Percentiles rank a stretch among this genome's conserved stretches.
Evolutionary conservation across 2,888 invertebrate genomes (phyloP).

Genomic region (Xestia xanthographa): DNA sequence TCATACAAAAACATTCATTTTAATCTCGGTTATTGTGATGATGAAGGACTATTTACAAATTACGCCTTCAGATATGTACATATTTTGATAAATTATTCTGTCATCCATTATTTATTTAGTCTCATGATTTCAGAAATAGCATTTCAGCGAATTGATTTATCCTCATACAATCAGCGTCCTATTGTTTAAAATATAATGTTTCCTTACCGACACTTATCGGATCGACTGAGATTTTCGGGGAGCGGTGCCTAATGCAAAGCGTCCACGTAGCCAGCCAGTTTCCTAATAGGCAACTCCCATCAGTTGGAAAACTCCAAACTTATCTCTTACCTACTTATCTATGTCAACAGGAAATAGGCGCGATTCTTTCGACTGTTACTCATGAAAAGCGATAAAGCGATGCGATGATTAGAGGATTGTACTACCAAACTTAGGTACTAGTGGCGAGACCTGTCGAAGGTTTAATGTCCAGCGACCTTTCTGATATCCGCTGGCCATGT

Average conservation of each 20-base stretch:
- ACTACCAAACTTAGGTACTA: not conserved
- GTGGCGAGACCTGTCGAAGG: not conserved
- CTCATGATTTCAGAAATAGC: not conserved
- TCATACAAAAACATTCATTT: not conserved
- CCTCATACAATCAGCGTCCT: not conserved
- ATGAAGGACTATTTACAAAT: not conserved
- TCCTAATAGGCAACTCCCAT: not conserved
- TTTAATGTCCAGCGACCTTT: slow-evolving; percentile 10
- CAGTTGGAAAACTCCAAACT: not conserved
- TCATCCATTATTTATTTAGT: not conserved
- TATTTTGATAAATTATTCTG: not conserved
- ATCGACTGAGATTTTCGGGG: not conserved
- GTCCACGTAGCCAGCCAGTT: not conserved
- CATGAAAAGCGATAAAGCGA: not conserved
- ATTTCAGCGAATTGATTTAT: slow-evolving; percentile 13
- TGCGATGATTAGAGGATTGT: not conserved
- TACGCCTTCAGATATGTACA: not conserved
- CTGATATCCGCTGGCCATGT: slow-evolving; percentile 7
- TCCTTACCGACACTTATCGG: not conserved
- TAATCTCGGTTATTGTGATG: not conserved
- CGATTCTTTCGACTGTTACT: not conserved
- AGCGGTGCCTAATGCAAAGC: not conserved
- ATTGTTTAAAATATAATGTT: not conserved
- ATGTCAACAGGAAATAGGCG: not conserved
- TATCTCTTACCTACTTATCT: slow-evolving; percentile 3